Evolutionary conservation across 1,140 invertebrate species (phyloP), one percentile per base, ranked within the genome.

Genomic region (Meloidogyne hapla): DNA sequence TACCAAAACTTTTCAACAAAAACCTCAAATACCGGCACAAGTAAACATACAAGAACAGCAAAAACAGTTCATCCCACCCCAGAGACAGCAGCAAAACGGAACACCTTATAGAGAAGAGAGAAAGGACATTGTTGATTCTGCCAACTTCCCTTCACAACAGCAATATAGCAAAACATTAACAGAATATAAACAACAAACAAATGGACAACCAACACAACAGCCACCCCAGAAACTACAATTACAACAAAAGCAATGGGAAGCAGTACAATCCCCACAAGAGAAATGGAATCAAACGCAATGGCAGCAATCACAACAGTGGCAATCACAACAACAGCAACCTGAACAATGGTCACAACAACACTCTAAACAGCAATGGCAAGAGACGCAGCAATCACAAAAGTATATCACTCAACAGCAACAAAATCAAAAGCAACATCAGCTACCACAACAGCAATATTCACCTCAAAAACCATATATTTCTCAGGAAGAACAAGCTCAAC

Each of bases 381-480:
- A 42, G 21, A 3, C 23, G n/a, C 72, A 74, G 61, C 66, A 75
- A 28, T 9, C 25, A 45, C 70, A 72, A 63, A 33, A 13, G 23
- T n/a, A 33, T 18, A 18, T 1, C 5, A 18, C 23, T n/a, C 63
- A 71, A 70, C 65, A 75, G 21, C 74, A 68, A 12, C 74, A 25
- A 1, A n/a, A 45, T 13, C n/a, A 73, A 61, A 21, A n/a, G 42
- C 25, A 21, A 28, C 13, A 69, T 23, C 25, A 2, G 4, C n/a
- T 21, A 28, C 21, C 77, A 67, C 48, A 45, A 76, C 68, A 70
- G 28, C 65, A 76, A 26, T 72, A 70, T 62, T 23, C 66, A 38
- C 48, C 48, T 56, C 18, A 56, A 56, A n/a, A 56, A 45, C 13
- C 18, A 12, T 15, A 15, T 45, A 2, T 15, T 45, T 15, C 13